Evolutionary conservation across 2,113 vertebrate species (phyloP).

Genomic region (Bombycilla garrulus): DNA sequence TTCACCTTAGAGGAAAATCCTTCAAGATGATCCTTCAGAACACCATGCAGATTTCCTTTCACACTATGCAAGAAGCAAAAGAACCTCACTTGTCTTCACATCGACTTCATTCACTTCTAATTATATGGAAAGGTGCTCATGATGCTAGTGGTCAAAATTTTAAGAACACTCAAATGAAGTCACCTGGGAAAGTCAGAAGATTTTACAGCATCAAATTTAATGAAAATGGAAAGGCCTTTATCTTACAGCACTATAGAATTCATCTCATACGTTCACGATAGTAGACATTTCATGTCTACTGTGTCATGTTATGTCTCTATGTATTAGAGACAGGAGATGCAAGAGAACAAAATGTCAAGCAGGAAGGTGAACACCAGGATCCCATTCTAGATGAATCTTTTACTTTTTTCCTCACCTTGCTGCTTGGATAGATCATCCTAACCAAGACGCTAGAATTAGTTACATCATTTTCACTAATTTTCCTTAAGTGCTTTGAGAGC

Average conservation of each 20-base stretch:
- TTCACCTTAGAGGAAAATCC: constrained; percentile 42
- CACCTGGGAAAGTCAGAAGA: neutral
- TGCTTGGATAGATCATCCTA: neutral
- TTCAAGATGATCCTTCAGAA: constrained; percentile 18
- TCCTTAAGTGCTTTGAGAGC: neutral
- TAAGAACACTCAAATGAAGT: neutral
- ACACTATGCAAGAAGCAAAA: constrained; percentile 38
- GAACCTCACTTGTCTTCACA: neutral
- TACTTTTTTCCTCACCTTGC: neutral
- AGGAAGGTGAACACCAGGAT: neutral
- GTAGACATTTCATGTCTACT: neutral
- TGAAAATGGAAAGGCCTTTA: neutral
- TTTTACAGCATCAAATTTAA: neutral
- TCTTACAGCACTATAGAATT: neutral
- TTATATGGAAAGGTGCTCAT: neutral
- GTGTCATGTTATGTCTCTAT: neutral
- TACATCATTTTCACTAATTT: neutral
- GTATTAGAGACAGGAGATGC: neutral
- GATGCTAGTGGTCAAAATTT: neutral
- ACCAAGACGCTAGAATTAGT: neutral
- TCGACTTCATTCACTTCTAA: neutral
- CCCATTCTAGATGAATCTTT: neutral
- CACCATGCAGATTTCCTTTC: constrained; percentile 5
- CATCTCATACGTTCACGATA: neutral
- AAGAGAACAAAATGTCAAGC: neutral